Base-by-base conservation (phyloP, 2,797 vertebrate genomes). In the Clarias laeviceps region DNA sequence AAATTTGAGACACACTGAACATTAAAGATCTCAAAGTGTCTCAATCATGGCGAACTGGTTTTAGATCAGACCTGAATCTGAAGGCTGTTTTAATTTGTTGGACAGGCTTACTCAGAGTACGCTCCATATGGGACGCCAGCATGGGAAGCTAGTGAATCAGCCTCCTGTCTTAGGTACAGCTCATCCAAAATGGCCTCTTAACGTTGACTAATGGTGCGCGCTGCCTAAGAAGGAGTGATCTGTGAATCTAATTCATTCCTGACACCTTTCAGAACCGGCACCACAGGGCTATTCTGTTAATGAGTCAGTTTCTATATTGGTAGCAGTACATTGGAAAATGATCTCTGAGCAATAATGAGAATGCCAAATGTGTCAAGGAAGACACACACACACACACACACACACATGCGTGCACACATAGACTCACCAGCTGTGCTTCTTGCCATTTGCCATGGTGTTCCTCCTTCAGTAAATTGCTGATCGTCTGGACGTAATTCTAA, bases 381-480 rank as follows among this genome's bases (percentile, higher is more conserved):
- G 45, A 84, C 66, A 69, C 64, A 82, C 57, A 82, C 73, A 64
- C 34, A 79, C 18, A 72, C 88, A 90, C 85, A 92, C 64, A 29
- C 17, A 37, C 91, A 86, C 94, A 99, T 97, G 27, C 27, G 29
- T 22, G 40, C 91, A 85, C 90, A 85, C 92, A 50, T 54, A 83
- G 1, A 93, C 97, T 7, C 94, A 99, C 98, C 97, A 97, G 95
- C 88, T 99, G 98, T 85, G 97, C 97, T 90, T 99, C 98, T 88
- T 98, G 97, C 98, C 98, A 99, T 93, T 98, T 99, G 76, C 97
- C 97, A 83, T 94, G 94, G 88, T 99, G 98, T 86, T 99, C 97
- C 85, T 99, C 98, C 0, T 96, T 96, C 90, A 99, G 92, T 84
- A 99, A 92, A 93, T 99, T 99, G 95, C 98, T 99, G 93, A 99